Evolutionary conservation across 2,113 vertebrate genomes (phyloP), one percentile per base, ranked within the genome.

Genomic region (Gymnocephalus cernua): DNA sequence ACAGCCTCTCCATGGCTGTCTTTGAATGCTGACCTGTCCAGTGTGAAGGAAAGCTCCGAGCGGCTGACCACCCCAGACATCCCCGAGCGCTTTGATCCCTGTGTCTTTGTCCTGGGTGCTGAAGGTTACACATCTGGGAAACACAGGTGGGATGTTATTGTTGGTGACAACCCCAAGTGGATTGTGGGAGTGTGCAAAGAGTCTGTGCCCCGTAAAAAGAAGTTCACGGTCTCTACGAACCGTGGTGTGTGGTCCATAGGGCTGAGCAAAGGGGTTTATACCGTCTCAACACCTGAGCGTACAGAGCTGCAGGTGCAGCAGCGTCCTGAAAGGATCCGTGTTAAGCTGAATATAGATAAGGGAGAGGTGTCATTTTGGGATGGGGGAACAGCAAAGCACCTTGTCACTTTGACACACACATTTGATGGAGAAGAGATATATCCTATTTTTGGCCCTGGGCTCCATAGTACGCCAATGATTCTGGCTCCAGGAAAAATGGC

Each of bases 361-460:
- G 93, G 90, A 58, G 84, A 91, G 66, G 91, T 96, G 48, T 96
- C 93, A 1, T 96, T 95, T 84, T 92, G 88, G 88, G 92, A 95
- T 75, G 80, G 62, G 11, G 90, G 69, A 10, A 83, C 75, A 10
- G 80, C 66, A 0, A 86, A 35, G 25, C 93, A 93, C 68, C 62
- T 96, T 12, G 88, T 91, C 63, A 95, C 91, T 27, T 93, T 94
- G 19, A 93, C 88, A 6, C 91, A 91, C 67, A 76, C 64, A 14
- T 96, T 97, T 85, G 79, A 79, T 11, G 92, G n/a, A n/a, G n/a
- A 91, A 21, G 86, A 2, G 48, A 85, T 96, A 2, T 93, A 92
- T 80, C 96, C 95, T 16, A 92, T 96, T 15, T 96, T 97, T 58
- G 96, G 95, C 38, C 95, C 95, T 0, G 95, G 95, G 11, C 92